Evolutionary conservation across 1,140 invertebrate species (phyloP), one percentile per base, ranked within the genome.

Genomic region (Drosophila ficusphila): DNA sequence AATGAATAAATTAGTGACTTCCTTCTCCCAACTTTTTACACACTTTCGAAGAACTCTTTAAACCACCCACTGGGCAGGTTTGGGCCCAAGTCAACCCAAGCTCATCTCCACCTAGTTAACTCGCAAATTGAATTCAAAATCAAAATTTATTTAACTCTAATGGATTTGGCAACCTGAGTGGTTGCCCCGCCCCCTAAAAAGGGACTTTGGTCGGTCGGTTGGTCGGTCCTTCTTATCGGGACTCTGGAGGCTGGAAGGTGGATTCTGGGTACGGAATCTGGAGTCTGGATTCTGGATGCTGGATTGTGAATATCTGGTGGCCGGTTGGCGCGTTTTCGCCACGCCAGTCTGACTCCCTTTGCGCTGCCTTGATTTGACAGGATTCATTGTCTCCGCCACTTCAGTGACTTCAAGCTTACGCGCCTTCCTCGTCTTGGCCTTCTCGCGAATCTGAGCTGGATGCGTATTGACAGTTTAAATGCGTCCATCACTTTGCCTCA

Each of bases 381-480:
- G 81, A 85, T 85, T 85, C 81, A 85, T 85, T 86, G 81, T 86
- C 81, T 85, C 76, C 81, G 76, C 62, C 81, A 85, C 79, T 85
- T 79, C 71, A 76, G 65, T 67, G 76, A 81, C 78, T 81, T 76
- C 65, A 78, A 79, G 71, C 76, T 79, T 79, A 76, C 76, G 67
- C 61, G 67, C 47, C 60, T 52, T 53, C 36, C 11, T 12, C 8
- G 12, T 34, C 77, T 61, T 34, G 54, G 36, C 38, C 29, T 3
- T 23, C 29, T 57, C n/a, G 19, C 18, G 57, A 44, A 39, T 6
- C 56, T 81, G 85, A 88, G 62, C 76, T 64, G 72, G 61, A 90
- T 90, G 76, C 69, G 82, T 89, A 85, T 90, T 90, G 88, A 90
- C 88, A 90, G 82, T 79, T 90, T 90, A 90, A 90, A 90, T 90